These are phyloP conservation scores for Apis laboriosa DNA, from an alignment of 1,140 invertebrate species.

Conservation along the genomic window DNA sequence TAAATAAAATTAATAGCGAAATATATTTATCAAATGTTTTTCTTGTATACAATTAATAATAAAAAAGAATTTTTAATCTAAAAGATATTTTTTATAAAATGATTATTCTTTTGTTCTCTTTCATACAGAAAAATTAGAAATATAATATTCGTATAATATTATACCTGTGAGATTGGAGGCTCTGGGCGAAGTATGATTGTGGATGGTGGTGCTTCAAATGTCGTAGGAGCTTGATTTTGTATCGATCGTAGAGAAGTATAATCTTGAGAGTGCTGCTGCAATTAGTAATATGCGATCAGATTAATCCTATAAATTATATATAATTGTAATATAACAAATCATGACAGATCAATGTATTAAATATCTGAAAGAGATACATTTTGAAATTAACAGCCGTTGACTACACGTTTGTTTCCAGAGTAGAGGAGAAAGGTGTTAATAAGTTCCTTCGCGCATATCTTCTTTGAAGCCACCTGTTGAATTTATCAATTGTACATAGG, in stretches of 20 bases:
- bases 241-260: constrained; percentile 60
- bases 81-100: no score
- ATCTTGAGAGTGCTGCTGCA: constrained; percentile 64
- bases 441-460: not conserved
- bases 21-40: no score
- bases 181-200: constrained; percentile 87
- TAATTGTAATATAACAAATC: not conserved
- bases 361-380: not conserved
- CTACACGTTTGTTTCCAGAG: constrained; percentile 48
- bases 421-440: not conserved
- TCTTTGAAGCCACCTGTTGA: constrained; percentile 36
- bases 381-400: constrained; percentile 41
- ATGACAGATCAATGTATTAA: not conserved
- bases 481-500: constrained; percentile 17
- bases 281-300: constrained; percentile 20
- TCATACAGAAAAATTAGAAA: not conserved
- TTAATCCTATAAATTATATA: constrained; percentile 1
- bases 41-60: no score
- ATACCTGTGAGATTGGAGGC: constrained; percentile 86
- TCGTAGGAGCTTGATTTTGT: constrained; percentile 71
- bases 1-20: no score
- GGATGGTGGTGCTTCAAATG: constrained; percentile 84
- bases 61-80: no score
- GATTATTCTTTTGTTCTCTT: not conserved
- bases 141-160: not conserved